Evolutionary conservation across 2,113 vertebrate species (phyloP).

Genomic region (Camelus bactrianus): DNA sequence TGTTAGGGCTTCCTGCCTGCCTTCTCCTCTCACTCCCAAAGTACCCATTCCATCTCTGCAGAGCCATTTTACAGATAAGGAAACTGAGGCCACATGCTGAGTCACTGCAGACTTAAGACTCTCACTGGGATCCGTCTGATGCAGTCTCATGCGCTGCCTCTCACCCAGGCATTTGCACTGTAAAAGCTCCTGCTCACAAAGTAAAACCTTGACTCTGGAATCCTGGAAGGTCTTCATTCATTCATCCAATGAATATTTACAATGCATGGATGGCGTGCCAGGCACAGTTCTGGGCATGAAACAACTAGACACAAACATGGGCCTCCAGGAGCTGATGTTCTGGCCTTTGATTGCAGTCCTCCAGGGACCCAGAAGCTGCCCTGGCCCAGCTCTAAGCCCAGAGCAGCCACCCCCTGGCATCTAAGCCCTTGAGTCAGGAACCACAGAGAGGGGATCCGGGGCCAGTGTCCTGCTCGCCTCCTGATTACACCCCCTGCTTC

Average conservation of each 20-base stretch:
- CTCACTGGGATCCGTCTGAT: not conserved
- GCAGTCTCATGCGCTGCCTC: not conserved
- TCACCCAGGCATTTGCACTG: not conserved
- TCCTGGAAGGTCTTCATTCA: not conserved
- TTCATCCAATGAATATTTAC: not conserved
- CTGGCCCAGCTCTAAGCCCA: not conserved
- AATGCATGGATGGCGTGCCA: accelerated
- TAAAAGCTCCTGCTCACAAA: not conserved
- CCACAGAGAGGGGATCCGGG: not conserved
- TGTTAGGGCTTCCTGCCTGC: not conserved
- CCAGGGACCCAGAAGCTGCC: not conserved
- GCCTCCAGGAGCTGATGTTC: not conserved
- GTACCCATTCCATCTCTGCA: not conserved
- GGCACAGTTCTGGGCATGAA: not conserved
- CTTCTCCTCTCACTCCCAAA: not conserved
- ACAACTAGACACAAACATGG: not conserved
- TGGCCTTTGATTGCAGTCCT: not conserved
- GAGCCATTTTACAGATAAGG: not conserved
- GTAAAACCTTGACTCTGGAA: not conserved
- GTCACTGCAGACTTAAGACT: not conserved
- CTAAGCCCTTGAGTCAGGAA: not conserved
- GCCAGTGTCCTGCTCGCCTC: not conserved
- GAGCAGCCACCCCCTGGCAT: not conserved
- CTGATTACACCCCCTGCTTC: not conserved
- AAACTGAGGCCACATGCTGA: not conserved